Percentiles rank a stretch among this genome's conserved stretches.
Evolutionary conservation across 2,888 invertebrate species (phyloP).

Genomic region (Pemphredon lugubris): DNA sequence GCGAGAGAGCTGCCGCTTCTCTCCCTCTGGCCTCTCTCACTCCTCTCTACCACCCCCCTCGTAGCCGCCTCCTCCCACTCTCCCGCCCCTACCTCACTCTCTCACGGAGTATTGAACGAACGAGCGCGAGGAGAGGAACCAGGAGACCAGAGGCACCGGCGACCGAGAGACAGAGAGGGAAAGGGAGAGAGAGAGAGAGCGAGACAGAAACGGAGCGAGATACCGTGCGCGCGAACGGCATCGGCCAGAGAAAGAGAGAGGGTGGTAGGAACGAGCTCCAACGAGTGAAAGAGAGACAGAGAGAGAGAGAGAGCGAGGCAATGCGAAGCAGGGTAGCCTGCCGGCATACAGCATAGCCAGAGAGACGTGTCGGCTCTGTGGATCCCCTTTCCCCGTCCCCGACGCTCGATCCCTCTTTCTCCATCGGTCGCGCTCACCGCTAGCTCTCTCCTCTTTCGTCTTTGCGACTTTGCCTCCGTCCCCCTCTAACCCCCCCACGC

Average conservation of each 20-base stretch:
- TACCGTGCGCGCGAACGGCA: conserved; percentile 53
- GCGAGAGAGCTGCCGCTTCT: conserved; percentile 64
- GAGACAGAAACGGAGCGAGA: conserved; percentile 16
- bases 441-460: conserved; percentile 27
- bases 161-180: conserved; percentile 59
- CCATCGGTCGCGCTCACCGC: conserved; percentile 18
- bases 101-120: conserved; percentile 77
- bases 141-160: conserved; percentile 69
- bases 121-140: conserved; percentile 72
- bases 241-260: conserved; percentile 59
- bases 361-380: conserved; percentile 76
- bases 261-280: conserved; percentile 51
- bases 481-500: conserved; percentile 27
- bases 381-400: conserved; percentile 46
- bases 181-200: conserved; percentile 37
- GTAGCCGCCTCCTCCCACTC: conserved; percentile 38
- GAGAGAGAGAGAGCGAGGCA: conserved; percentile 61
- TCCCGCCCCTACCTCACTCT: conserved; percentile 66
- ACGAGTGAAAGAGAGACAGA: conserved; percentile 59
- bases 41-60: conserved; percentile 38
- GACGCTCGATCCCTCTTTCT: conserved; percentile 9
- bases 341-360: conserved; percentile 72
- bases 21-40: conserved; percentile 56
- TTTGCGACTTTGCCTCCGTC: conserved; percentile 43
- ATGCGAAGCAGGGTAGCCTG: conserved; percentile 70